Evolutionary conservation across 1,140 invertebrate genomes (phyloP).

Genomic region (Brachionus asplanchnoidis): DNA sequence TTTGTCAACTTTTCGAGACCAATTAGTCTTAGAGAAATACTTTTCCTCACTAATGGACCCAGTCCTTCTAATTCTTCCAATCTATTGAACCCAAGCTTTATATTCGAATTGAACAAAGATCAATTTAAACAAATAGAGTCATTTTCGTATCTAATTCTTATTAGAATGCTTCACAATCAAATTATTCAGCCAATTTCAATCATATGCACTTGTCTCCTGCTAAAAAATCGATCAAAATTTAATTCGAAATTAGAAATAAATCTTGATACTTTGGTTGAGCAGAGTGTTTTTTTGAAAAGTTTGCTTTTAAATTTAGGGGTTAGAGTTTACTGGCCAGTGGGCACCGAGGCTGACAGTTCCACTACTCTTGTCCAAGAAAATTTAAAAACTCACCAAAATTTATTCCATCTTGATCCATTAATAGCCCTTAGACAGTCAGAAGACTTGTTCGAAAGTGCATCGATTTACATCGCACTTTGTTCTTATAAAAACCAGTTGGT

Average conservation of each 20-base stretch:
- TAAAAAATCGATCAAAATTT: background rate
- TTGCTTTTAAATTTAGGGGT: conserved; percentile 11
- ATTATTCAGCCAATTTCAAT: conserved; percentile 32
- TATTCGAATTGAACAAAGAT: background rate
- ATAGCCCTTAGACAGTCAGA: background rate
- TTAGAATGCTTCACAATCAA: conserved; percentile 15
- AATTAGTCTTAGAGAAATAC: conserved; percentile 20
- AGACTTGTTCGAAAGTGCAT: background rate
- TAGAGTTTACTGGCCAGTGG: conserved; percentile 29
- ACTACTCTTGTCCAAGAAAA: background rate
- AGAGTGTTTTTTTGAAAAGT: background rate
- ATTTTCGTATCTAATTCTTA: conserved; percentile 12
- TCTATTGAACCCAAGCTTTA: conserved; percentile 18
- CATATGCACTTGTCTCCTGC: conserved; percentile 8
- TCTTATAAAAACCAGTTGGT: conserved; percentile 30
- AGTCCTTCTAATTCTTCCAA: background rate
- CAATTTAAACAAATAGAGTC: conserved; percentile 22
- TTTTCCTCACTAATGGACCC: background rate
- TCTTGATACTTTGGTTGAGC: background rate
- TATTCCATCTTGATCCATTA: background rate
- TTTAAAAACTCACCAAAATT: background rate
- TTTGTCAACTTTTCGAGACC: conserved; percentile 31
- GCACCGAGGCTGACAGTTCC: background rate
- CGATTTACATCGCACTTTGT: background rate
- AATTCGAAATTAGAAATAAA: background rate